Percentiles rank a stretch among this genome's conserved stretches.
phyloP scores from a whole-genome alignment of 2,113 vertebrate species.

The Cephalopholis sonnerati region DNA sequence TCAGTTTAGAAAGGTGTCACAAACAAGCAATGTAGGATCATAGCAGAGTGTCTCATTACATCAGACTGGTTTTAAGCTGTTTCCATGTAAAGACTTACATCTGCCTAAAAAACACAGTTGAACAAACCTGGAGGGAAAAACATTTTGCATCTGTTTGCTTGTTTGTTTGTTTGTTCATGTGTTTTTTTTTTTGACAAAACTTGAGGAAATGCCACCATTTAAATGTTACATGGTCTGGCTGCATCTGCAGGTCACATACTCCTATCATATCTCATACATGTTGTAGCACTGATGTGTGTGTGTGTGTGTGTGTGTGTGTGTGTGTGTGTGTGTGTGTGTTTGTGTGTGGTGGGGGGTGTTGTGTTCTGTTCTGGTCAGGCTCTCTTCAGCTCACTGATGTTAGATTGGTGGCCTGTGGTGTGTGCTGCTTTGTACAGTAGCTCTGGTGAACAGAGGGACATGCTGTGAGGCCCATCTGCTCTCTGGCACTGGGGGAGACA shows the following conservation, averaged over 20 bases:
- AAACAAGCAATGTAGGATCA: neutral
- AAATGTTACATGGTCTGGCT: neutral
- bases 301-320: constrained; percentile 29
- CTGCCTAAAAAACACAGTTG: neutral
- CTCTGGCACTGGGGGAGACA: constrained; percentile 43
- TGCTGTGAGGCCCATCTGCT: constrained; percentile 83
- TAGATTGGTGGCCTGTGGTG: constrained; percentile 43
- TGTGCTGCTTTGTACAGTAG: constrained; percentile 54
- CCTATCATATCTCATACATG: neutral
- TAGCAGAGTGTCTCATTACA: neutral
- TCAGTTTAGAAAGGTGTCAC: neutral
- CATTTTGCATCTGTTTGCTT: neutral
- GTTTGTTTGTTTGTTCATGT: constrained; percentile 18
- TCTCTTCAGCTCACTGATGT: constrained; percentile 51
- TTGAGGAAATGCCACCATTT: neutral
- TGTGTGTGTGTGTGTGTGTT: constrained; percentile 27
- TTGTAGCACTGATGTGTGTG: neutral
- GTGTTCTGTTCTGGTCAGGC: constrained; percentile 14
- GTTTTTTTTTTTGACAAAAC: neutral
- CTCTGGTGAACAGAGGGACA: constrained; percentile 63
- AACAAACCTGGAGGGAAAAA: constrained; percentile 1
- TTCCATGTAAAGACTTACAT: neutral
- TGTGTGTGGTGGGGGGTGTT: neutral
- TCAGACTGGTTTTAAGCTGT: neutral
- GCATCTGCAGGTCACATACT: neutral